Conservation (phyloP, 1,140 invertebrate genomes). For the Lordiphosa mommai region DNA sequence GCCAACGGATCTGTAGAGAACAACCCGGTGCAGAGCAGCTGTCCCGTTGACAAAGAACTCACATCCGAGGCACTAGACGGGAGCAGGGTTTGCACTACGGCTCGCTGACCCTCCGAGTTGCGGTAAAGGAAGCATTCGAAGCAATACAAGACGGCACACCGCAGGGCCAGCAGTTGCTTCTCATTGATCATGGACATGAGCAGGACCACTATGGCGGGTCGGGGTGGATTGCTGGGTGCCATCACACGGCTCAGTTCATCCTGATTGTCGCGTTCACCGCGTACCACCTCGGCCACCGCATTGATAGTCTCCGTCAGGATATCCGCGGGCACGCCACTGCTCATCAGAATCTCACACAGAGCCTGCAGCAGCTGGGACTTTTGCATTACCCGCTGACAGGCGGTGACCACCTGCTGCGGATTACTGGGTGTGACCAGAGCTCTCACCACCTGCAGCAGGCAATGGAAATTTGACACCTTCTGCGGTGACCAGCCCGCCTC, state of each 20-base stretch:
- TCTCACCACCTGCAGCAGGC: constrained; percentile 93
- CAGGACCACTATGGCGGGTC: constrained; percentile 95
- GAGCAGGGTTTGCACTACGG: constrained; percentile 94
- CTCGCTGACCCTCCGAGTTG: constrained; percentile 93
- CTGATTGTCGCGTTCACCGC: constrained; percentile 95
- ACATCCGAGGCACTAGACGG: constrained; percentile 90
- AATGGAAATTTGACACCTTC: constrained; percentile 96
- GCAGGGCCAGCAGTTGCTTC: constrained; percentile 94
- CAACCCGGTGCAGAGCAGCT: constrained; percentile 95
- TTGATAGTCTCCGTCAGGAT: constrained; percentile 98
- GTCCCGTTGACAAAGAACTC: constrained; percentile 86
- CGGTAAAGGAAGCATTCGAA: constrained; percentile 97
- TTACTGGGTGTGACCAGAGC: constrained; percentile 94
- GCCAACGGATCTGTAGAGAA: constrained; percentile 95
- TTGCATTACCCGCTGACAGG: constrained; percentile 94
- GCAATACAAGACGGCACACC: constrained; percentile 97
- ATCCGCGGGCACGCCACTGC: constrained; percentile 96
- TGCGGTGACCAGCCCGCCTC: constrained; percentile 94
- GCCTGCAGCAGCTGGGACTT: constrained; percentile 90
- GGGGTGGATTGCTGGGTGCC: constrained; percentile 94
- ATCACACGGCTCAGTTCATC: constrained; percentile 94
- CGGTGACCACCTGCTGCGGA: constrained; percentile 85
- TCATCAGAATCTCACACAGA: constrained; percentile 95
- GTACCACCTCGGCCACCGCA: constrained; percentile 95
- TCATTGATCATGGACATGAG: constrained; percentile 99